Conservation (phyloP, 1,140 invertebrate species). For the Drosophila jambulina region DNA sequence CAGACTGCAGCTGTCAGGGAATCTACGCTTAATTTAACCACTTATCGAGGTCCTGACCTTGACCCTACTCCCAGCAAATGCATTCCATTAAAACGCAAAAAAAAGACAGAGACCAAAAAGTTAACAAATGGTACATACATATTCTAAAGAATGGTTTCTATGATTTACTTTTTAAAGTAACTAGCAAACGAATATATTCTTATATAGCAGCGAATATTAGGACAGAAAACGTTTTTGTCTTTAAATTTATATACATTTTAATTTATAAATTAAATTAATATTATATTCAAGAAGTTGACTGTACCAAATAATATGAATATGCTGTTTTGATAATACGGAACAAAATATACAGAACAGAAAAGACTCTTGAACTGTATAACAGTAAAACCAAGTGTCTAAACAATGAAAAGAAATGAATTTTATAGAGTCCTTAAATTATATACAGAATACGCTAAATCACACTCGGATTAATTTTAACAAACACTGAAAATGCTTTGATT, state of each 20-base stretch:
- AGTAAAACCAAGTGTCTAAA: background rate
- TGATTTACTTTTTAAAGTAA: constrained; percentile 8
- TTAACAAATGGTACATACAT: constrained; percentile 4
- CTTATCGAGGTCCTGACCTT: constrained; percentile 14
- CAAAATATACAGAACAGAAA: background rate
- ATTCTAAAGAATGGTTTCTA: constrained; percentile 22
- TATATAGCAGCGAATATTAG: background rate
- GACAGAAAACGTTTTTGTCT: background rate
- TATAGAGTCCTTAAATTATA: background rate
- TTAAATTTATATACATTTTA: background rate
- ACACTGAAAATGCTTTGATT: constrained; percentile 3
- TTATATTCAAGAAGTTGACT: constrained; percentile 3
- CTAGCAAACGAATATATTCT: background rate
- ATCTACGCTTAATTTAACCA: constrained; percentile 38
- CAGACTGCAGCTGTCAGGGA: constrained; percentile 26
- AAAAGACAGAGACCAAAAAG: constrained; percentile 18
- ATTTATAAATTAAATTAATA: background rate
- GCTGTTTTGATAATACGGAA: background rate
- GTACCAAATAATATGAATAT: background rate
- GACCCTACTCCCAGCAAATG: constrained; percentile 17
- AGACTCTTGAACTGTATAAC: background rate
- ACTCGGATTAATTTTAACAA: background rate
- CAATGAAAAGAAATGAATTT: background rate
- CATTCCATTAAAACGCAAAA: constrained; percentile 24
- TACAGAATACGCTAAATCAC: background rate